Evolutionary conservation across 2,113 vertebrate genomes (phyloP).

Genomic region (Gallinago jamesoni): DNA sequence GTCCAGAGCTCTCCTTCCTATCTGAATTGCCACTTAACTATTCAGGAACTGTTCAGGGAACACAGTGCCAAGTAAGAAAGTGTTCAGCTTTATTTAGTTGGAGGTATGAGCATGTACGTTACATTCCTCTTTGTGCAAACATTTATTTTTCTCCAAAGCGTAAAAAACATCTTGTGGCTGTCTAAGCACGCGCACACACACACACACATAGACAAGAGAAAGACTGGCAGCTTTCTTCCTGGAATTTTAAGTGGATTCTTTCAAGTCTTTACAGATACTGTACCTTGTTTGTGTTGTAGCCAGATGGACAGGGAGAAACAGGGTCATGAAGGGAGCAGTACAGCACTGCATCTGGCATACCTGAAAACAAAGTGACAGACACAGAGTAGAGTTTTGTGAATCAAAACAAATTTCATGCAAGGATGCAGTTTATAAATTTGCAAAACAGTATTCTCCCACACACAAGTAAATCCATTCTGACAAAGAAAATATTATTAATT

Average conservation of each 20-base stretch:
- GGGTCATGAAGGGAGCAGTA: constrained; percentile 93
- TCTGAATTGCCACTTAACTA: not conserved
- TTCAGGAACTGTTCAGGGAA: not conserved
- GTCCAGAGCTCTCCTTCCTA: not conserved
- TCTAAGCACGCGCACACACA: not conserved
- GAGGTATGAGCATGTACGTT: not conserved
- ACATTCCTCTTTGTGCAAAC: not conserved
- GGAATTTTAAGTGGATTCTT: not conserved
- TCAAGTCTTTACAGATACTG: not conserved
- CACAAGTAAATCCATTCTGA: not conserved
- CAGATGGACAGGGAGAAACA: constrained; percentile 75
- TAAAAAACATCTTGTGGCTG: not conserved
- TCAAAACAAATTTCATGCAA: not conserved
- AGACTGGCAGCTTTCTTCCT: not conserved
- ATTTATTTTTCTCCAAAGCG: not conserved
- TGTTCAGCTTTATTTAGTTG: not conserved
- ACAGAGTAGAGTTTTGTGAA: not conserved
- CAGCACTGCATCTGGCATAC: constrained; percentile 84
- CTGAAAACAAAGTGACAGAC: constrained; percentile 67
- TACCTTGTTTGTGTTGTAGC: constrained; percentile 94
- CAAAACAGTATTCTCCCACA: not conserved
- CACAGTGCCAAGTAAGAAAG: not conserved
- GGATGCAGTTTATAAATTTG: not conserved
- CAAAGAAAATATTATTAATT: not conserved
- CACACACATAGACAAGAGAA: not conserved